A percentile compares a stretch with the other conserved stretches of the same genome.
These are phyloP conservation scores for Pelochelys cantorii DNA, from an alignment of 2,797 vertebrate genomes.

Conservation along the genomic window DNA sequence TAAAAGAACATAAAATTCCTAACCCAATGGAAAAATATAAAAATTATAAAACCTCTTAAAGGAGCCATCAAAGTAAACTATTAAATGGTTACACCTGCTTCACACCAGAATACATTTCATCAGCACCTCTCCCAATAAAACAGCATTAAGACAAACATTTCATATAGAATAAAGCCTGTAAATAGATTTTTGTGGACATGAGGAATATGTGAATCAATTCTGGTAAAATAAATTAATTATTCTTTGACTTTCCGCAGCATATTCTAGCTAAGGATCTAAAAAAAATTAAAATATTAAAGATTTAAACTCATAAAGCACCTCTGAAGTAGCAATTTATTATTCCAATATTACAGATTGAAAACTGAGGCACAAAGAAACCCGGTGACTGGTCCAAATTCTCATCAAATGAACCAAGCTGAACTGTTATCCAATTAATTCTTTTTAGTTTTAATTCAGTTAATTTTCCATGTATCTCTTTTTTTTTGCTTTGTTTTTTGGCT, in stretches of 20 bases:
- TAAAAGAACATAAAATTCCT: slow-evolving; percentile 80
- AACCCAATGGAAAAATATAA: slow-evolving; percentile 82
- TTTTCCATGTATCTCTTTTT: neutral
- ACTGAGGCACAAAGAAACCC: fast-evolving
- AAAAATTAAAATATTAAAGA: slow-evolving; percentile 36
- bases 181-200: slow-evolving; percentile 34
- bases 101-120: slow-evolving; percentile 64
- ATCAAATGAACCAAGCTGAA: slow-evolving; percentile 33
- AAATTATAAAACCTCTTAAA: slow-evolving; percentile 84
- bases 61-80: slow-evolving; percentile 82
- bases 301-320: slow-evolving; percentile 9
- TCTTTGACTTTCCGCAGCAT: neutral
- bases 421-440: neutral
- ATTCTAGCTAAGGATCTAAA: slow-evolving; percentile 38
- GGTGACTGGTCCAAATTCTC: neutral
- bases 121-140: slow-evolving; percentile 79
- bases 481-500: fast-evolving
- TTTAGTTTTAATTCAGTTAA: neutral
- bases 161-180: slow-evolving; percentile 58
- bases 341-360: neutral
- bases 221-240: slow-evolving; percentile 40
- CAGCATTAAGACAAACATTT: slow-evolving; percentile 79
- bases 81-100: slow-evolving; percentile 82
- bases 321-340: neutral
- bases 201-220: slow-evolving; percentile 56